These are phyloP conservation scores for Leptonema lineaticorne DNA, from an alignment of 1,140 invertebrate genomes.

Conservation along the genomic window DNA sequence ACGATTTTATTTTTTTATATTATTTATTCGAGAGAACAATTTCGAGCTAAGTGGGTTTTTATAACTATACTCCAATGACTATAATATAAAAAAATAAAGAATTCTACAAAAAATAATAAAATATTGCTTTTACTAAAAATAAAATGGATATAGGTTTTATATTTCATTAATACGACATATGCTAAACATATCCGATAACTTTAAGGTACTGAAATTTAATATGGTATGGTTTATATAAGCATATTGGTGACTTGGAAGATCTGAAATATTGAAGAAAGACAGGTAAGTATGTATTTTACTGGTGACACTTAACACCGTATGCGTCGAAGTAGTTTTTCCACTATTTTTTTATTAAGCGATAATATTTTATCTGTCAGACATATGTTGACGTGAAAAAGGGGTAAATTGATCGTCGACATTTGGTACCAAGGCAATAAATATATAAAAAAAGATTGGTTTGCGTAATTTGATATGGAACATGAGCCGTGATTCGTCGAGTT, in stretches of 20 bases:
- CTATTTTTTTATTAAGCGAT: constrained; percentile 8
- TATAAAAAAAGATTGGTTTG: neutral
- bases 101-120: no score
- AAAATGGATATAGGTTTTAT: constrained; percentile 24
- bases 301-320: constrained; percentile 7
- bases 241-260: neutral
- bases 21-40: no score
- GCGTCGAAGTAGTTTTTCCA: neutral
- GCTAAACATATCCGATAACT: constrained; percentile 34
- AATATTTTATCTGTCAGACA: constrained; percentile 13
- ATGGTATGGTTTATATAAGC: neutral
- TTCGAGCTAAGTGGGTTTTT: no score
- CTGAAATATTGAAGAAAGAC: neutral
- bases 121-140: no score
- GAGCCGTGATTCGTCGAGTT: neutral
- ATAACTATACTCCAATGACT: no score
- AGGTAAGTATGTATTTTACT: neutral
- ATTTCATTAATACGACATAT: constrained; percentile 35
- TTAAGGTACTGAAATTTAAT: constrained; percentile 27
- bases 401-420: constrained; percentile 15
- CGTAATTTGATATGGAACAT: neutral
- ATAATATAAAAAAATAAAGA: no score
- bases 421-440: neutral
- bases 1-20: no score
- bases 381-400: constrained; percentile 11